Conservation (phyloP, 2,888 invertebrate species). For the Pseudanteris insignis region DNA sequence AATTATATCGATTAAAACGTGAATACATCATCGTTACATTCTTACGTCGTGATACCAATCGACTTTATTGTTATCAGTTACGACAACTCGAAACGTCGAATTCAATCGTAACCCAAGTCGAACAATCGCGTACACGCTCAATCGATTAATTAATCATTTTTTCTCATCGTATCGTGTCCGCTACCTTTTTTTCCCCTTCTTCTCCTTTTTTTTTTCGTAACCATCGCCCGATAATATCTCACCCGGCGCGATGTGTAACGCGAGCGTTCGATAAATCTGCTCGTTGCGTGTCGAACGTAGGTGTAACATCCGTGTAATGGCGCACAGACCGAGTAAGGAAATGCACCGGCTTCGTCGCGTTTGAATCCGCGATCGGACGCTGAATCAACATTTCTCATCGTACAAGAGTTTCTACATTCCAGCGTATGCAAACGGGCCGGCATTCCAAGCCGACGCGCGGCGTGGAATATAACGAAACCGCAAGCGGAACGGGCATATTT, state of each 20-base stretch:
- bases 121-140: slow-evolving; percentile 21
- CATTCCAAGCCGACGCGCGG: slow-evolving; percentile 7
- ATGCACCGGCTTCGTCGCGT: slow-evolving; percentile 22
- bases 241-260: slow-evolving; percentile 11
- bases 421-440: slow-evolving; percentile 31
- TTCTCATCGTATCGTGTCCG: not conserved
- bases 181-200: too few species aligned
- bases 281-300: slow-evolving; percentile 35
- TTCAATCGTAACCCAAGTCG: slow-evolving; percentile 26
- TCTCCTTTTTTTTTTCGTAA: slow-evolving; percentile 2
- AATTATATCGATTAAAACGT: too few species aligned
- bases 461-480: slow-evolving; percentile 7
- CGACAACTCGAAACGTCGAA: too few species aligned
- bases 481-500: not conserved
- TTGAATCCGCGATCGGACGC: slow-evolving; percentile 33
- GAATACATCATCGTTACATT: too few species aligned
- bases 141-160: slow-evolving; percentile 26
- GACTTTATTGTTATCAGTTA: too few species aligned
- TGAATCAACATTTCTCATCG: slow-evolving; percentile 30
- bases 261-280: slow-evolving; percentile 21
- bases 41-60: too few species aligned
- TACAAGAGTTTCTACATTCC: slow-evolving; percentile 35
- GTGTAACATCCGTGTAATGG: slow-evolving; percentile 47
- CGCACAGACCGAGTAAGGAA: slow-evolving; percentile 42
- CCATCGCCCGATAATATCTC: slow-evolving; percentile 15